Percentiles rank a stretch among this genome's conserved stretches.
phyloP scores from a whole-genome alignment of 2,888 invertebrate genomes.

The Bellardia pandia region DNA sequence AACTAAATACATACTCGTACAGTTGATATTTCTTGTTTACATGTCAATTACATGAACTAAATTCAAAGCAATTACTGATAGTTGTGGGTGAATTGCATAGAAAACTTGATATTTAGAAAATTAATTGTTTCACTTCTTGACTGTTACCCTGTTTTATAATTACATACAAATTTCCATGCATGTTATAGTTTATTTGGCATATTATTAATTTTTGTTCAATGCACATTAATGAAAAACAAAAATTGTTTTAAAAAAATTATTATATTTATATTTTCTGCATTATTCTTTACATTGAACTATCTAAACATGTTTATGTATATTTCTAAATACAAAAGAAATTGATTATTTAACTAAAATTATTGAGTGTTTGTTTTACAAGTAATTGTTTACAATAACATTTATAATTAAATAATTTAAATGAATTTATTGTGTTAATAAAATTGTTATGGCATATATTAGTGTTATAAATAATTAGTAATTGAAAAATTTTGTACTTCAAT shows the following conservation, averaged over 20 bases:
- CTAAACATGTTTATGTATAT: neutral
- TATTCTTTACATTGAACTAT: neutral
- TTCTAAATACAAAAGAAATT: conserved; percentile 18
- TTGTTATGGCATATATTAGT: neutral
- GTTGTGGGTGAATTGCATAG: no score
- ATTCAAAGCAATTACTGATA: no score
- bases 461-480: neutral
- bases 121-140: neutral
- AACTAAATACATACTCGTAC: no score
- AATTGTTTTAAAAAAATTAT: conserved; percentile 27
- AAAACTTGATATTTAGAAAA: no score
- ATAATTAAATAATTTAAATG: conserved; percentile 16
- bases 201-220: conserved; percentile 43
- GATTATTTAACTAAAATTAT: conserved; percentile 16
- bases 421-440: conserved; percentile 36
- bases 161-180: conserved; percentile 3
- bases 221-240: conserved; percentile 25
- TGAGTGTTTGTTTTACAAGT: conserved; percentile 26
- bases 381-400: conserved; percentile 6
- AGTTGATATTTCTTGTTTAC: no score
- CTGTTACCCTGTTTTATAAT: conserved; percentile 26
- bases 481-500: neutral
- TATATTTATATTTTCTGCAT: conserved; percentile 5
- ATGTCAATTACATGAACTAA: no score
- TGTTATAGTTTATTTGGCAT: conserved; percentile 28